Base-by-base conservation (phyloP, 2,888 invertebrate genomes). In the Adineta ricciae region DNA sequence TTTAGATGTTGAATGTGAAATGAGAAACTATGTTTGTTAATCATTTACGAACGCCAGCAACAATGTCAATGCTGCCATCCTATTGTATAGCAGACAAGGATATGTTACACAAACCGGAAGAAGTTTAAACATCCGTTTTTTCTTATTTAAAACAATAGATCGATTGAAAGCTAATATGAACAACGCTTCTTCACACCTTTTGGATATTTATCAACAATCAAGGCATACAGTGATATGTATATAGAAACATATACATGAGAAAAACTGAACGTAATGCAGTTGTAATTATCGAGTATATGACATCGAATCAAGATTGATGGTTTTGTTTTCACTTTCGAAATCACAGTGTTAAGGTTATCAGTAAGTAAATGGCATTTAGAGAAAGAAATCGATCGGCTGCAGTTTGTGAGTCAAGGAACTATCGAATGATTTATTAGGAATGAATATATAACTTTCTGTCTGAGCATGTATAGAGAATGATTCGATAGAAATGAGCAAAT, bases 1-100 rank as follows among this genome's bases (percentile, higher is more conserved):
- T 64, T 64, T 64, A 32, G 64, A 64, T 64, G 64, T 64, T 64
- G 64, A 64, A 27, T 64, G 64, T 64, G 64, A 64, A 64, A 64
- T 64, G 19, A 27, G 32, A 64, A 64, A 32, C 64, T 64, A 46
- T 46, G 64, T 64, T 64, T 64, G 64, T 36, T 36, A 64, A 64
- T 64, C 64, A 64, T 64, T 64, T 64, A 64, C 32, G 64, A 27
- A 64, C 32, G 64, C 27, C 64, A 64, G 32, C 64, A 64, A 64
- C 64, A 32, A 27, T 64, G 64, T 64, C 27, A 64, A 64, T 64
- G 64, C 64, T 64, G 64, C 16, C 32, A 32, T 64, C 16, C 64
- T 32, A 56, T 64, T 36, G 16, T 64, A 64, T 14, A 32, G 32
- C 16, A 64, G 64, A 64, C 64, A 64, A 36, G 64, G 64, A 64